Evolutionary conservation across 2,113 vertebrate species (phyloP).

Genomic region (Oryzias celebensis): DNA sequence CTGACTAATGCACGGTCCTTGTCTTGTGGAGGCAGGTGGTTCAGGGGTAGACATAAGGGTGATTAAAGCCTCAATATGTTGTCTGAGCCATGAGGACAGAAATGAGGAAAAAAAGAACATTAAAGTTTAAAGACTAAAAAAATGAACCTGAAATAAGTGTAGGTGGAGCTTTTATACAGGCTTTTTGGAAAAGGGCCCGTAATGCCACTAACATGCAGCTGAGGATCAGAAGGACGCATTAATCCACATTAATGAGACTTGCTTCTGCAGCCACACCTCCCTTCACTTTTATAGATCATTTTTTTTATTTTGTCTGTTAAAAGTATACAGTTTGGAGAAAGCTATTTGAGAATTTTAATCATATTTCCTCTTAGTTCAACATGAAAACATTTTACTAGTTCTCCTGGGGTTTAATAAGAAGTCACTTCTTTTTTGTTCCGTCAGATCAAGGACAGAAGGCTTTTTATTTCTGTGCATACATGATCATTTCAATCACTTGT

Average conservation of each 20-base stretch:
- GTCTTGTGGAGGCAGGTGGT: conserved; percentile 42
- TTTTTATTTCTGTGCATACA: neutral
- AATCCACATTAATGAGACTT: conserved; percentile 39
- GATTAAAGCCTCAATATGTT: conserved; percentile 43
- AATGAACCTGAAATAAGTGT: conserved; percentile 18
- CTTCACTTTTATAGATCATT: neutral
- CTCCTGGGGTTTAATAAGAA: neutral
- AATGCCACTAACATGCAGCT: neutral
- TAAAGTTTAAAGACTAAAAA: conserved; percentile 12
- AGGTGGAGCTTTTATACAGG: neutral
- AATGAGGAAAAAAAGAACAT: conserved; percentile 10
- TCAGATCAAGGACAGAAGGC: neutral
- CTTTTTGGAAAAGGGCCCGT: no score
- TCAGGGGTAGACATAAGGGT: conserved; percentile 28
- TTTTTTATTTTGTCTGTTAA: neutral
- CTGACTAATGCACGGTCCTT: conserved; percentile 27
- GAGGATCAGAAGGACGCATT: conserved; percentile 20
- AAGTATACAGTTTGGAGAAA: neutral
- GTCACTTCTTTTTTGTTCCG: neutral
- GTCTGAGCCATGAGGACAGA: conserved; percentile 45
- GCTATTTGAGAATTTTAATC: neutral
- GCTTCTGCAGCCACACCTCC: conserved; percentile 1
- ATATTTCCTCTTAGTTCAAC: neutral
- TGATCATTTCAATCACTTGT: no score
- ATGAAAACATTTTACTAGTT: neutral